Percentiles rank a stretch among this genome's conserved stretches.
phyloP scores from a whole-genome alignment of 2,113 vertebrate species.

The Xiphophorus couchianus region DNA sequence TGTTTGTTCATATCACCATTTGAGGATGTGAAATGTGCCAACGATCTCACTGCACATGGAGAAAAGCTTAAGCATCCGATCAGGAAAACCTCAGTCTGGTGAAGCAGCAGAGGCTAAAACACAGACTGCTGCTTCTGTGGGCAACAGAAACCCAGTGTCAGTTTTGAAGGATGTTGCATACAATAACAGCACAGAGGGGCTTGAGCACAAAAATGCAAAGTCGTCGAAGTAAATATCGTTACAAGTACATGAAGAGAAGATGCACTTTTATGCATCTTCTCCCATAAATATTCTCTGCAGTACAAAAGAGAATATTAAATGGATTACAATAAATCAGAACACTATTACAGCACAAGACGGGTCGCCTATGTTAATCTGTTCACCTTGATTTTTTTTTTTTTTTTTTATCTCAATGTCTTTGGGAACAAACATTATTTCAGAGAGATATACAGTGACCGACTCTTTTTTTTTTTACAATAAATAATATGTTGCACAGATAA shows the following conservation, averaged over 20 bases:
- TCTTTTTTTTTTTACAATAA: slow-evolving; percentile 3
- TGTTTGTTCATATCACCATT: slow-evolving; percentile 13
- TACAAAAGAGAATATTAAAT: neutral
- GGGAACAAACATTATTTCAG: neutral
- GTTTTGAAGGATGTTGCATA: slow-evolving; percentile 6
- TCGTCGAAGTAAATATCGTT: neutral
- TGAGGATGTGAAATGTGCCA: neutral
- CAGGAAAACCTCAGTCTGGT: neutral
- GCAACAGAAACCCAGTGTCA: neutral
- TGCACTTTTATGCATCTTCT: neutral
- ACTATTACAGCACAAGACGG: slow-evolving; percentile 10
- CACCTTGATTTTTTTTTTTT: neutral
- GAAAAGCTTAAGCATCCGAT: slow-evolving; percentile 3
- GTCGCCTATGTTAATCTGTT: neutral
- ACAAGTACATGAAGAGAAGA: too few relatives aligned
- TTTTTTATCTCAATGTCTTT: neutral
- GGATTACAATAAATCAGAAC: slow-evolving; percentile 7
- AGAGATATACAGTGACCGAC: slow-evolving; percentile 10
- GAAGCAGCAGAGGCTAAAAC: neutral
- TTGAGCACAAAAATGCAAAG: slow-evolving; percentile 2
- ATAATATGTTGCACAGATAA: slow-evolving; percentile 6
- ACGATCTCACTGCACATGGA: slow-evolving; percentile 4
- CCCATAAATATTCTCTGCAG: slow-evolving; percentile 16
- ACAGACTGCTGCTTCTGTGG: slow-evolving; percentile 6
- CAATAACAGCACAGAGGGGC: neutral